phyloP scores from a whole-genome alignment of 2,113 vertebrate genomes.

The Siniperca chuatsi region DNA sequence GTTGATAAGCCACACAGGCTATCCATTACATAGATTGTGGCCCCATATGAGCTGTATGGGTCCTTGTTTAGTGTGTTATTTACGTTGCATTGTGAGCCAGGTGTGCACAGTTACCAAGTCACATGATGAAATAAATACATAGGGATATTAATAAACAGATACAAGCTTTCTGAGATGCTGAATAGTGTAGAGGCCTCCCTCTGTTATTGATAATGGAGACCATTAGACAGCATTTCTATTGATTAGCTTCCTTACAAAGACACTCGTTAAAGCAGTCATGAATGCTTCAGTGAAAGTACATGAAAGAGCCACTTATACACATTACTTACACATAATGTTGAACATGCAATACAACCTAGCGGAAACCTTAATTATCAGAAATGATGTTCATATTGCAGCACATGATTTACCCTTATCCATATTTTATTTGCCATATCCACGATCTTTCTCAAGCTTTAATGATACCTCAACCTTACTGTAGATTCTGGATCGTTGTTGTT shows the following conservation, averaged over 20 bases:
- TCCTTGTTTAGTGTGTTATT: constrained; percentile 35
- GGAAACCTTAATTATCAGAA: not conserved
- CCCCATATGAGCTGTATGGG: constrained; percentile 21
- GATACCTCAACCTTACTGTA: not conserved
- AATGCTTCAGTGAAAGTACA: constrained; percentile 30
- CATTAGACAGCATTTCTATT: constrained; percentile 74
- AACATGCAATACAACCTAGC: not conserved
- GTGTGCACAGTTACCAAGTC: constrained; percentile 55
- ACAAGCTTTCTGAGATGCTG: constrained; percentile 31
- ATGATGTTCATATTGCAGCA: not conserved
- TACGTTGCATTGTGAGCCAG: constrained; percentile 25
- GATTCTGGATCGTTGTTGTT: not conserved
- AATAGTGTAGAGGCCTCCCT: constrained; percentile 44
- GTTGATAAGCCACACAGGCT: not conserved
- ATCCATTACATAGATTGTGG: constrained; percentile 23
- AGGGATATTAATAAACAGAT: constrained; percentile 34
- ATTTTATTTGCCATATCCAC: not conserved
- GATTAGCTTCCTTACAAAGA: constrained; percentile 58
- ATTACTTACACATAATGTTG: constrained; percentile 50
- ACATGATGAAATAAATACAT: constrained; percentile 38
- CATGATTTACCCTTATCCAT: not conserved
- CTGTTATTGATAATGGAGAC: constrained; percentile 78
- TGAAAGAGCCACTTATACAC: constrained; percentile 12
- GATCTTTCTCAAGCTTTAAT: not conserved
- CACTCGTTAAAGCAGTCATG: constrained; percentile 17